A percentile compares a stretch with the other conserved stretches of the same genome.
These are phyloP conservation scores for Colius striatus DNA, from an alignment of 2,113 vertebrate species.

Conservation along the genomic window DNA sequence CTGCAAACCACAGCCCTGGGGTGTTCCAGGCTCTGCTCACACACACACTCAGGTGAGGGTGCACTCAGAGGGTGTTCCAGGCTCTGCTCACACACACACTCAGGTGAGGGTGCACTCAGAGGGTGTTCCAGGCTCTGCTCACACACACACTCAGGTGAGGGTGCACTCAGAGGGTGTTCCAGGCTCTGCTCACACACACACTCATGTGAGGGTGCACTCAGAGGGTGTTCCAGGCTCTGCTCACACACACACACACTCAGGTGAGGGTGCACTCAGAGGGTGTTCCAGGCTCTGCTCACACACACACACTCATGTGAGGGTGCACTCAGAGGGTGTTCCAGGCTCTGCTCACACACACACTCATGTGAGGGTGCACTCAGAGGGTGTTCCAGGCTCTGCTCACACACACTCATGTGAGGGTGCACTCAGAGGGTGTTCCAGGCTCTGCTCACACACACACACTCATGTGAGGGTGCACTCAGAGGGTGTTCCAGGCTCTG, in stretches of 20 bases:
- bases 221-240: neutral
- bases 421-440: neutral
- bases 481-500: neutral
- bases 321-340: neutral
- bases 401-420: neutral
- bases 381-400: neutral
- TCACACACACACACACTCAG: neutral
- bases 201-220: neutral
- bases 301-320: neutral
- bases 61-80: neutral
- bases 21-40: neutral
- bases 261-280: neutral
- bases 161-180: neutral
- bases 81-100: neutral
- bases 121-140: neutral
- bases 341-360: neutral
- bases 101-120: neutral
- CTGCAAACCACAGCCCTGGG: accelerated
- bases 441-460: neutral
- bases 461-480: neutral
- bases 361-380: neutral
- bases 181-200: neutral
- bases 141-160: neutral
- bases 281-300: neutral
- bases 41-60: neutral